These are phyloP conservation scores for Alloplasta piceator DNA, from an alignment of 2,888 invertebrate genomes.

Conservation along the genomic window DNA sequence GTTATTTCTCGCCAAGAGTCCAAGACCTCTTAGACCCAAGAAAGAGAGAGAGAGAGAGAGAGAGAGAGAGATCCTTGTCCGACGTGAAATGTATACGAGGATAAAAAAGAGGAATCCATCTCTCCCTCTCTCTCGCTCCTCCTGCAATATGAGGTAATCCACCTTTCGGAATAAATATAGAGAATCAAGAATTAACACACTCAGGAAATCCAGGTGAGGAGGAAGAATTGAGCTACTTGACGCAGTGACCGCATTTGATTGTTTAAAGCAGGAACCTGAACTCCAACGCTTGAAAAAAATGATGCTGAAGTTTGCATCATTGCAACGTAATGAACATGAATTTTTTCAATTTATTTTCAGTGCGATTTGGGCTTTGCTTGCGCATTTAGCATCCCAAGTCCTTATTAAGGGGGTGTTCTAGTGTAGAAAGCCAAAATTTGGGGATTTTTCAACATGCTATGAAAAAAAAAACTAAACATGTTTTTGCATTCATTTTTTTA, in stretches of 20 bases:
- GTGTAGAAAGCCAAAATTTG: too few relatives aligned
- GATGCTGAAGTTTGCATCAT: neutral
- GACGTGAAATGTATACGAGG: constrained; percentile 43
- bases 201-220: constrained; percentile 2
- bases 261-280: too few relatives aligned
- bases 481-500: too few relatives aligned
- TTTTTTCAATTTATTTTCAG: too few relatives aligned
- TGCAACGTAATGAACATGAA: too few relatives aligned
- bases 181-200: constrained; percentile 25
- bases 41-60: neutral
- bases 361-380: too few relatives aligned
- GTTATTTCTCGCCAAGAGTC: constrained; percentile 53
- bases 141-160: constrained; percentile 42
- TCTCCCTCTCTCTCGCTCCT: neutral
- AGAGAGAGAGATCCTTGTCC: constrained; percentile 47
- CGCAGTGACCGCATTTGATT: too few relatives aligned
- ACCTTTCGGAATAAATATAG: constrained; percentile 12
- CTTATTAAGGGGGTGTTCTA: too few relatives aligned
- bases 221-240: constrained; percentile 6
- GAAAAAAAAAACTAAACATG: too few relatives aligned
- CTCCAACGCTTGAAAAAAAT: too few relatives aligned
- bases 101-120: constrained; percentile 15
- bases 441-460: too few relatives aligned
- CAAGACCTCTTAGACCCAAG: neutral
- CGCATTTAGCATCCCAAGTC: too few relatives aligned